These are phyloP conservation scores for Synanthedon myopaeformis DNA, from an alignment of 2,888 invertebrate genomes.

Conservation along the genomic window DNA sequence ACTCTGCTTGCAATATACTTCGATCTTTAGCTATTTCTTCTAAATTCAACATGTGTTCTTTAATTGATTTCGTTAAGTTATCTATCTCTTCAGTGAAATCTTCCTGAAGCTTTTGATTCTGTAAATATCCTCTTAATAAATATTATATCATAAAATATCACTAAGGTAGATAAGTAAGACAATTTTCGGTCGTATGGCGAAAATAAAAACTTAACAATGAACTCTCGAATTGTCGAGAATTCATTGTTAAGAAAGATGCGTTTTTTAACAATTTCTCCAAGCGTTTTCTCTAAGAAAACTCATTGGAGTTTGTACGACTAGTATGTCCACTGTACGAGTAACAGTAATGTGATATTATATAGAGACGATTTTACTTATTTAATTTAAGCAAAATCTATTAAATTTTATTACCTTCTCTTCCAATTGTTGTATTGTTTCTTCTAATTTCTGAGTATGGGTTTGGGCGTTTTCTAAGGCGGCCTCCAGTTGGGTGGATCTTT, in stretches of 20 bases:
- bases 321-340: too few relatives aligned
- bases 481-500: conserved; percentile 33
- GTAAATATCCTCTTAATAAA: conserved; percentile 4
- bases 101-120: conserved; percentile 41
- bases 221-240: too few relatives aligned
- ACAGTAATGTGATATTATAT: too few relatives aligned
- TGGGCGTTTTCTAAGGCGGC: conserved; percentile 35
- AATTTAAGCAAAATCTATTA: neutral
- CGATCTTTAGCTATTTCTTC: conserved; percentile 47
- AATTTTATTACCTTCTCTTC: conserved; percentile 33
- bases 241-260: too few relatives aligned
- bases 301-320: too few relatives aligned
- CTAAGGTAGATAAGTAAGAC: too few relatives aligned
- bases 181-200: too few relatives aligned
- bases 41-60: conserved; percentile 39
- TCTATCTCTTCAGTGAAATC: conserved; percentile 43
- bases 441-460: conserved; percentile 26
- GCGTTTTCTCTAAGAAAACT: too few relatives aligned
- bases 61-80: conserved; percentile 42
- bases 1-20: conserved; percentile 49
- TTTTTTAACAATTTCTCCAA: too few relatives aligned
- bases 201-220: too few relatives aligned
- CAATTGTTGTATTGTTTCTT: conserved; percentile 37
- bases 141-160: neutral
- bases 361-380: neutral